Percentiles rank a stretch among this genome's conserved stretches.
Evolutionary conservation across 2,888 invertebrate species (phyloP).

Genomic region (Catocala nupta): DNA sequence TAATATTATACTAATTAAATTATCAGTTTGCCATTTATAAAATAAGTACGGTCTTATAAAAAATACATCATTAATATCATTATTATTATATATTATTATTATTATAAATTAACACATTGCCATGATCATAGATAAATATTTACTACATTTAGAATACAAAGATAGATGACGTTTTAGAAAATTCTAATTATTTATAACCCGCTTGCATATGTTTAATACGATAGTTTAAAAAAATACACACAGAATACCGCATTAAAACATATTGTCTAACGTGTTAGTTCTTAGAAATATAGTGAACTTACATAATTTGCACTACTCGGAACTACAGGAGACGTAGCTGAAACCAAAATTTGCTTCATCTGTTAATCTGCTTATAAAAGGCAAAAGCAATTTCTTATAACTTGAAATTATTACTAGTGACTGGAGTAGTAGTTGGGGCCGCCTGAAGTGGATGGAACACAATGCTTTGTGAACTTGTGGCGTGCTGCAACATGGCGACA

Average conservation of each 20-base stretch:
- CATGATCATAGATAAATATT: no score
- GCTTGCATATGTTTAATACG: no score
- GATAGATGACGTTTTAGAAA: no score
- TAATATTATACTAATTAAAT: neutral
- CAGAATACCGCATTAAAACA: neutral
- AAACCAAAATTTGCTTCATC: conserved; percentile 20
- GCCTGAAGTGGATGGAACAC: conserved; percentile 65
- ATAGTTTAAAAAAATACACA: neutral
- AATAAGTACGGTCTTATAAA: no score
- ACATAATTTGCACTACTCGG: conserved; percentile 9
- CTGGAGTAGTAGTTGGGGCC: conserved; percentile 46
- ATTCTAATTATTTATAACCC: no score
- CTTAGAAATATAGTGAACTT: conserved; percentile 2
- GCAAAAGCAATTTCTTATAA: neutral
- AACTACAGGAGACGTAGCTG: conserved; percentile 53
- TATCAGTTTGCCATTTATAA: no score
- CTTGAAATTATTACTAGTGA: conserved; percentile 47
- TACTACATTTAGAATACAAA: no score
- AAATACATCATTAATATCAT: no score
- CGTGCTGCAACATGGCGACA: conserved; percentile 78
- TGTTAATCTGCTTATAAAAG: neutral
- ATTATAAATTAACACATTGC: no score
- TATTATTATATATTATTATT: no score
- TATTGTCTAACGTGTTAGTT: no score
- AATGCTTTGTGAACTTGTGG: conserved; percentile 78